phyloP scores from a whole-genome alignment of 2,888 invertebrate genomes.

The Iphiclides podalirius region DNA sequence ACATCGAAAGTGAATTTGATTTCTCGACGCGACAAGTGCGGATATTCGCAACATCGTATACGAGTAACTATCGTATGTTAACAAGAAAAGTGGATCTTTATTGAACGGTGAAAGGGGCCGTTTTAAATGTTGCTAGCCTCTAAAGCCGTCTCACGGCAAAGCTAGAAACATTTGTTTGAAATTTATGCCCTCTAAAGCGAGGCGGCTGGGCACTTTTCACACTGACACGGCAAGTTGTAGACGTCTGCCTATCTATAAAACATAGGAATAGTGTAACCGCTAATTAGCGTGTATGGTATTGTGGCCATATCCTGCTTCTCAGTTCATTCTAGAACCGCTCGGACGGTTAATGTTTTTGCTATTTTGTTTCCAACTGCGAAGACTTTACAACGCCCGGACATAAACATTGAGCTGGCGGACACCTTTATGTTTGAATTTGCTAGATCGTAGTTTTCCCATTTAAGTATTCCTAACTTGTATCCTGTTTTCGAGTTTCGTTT shows the following conservation, averaged over 20 bases:
- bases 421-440: conserved; percentile 1
- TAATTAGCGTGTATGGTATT: conserved; percentile 24
- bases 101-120: conserved; percentile 60
- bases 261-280: conserved; percentile 16
- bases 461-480: background rate
- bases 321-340: conserved; percentile 10
- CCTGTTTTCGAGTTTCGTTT: background rate
- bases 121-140: conserved; percentile 38
- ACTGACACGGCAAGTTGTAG: conserved; percentile 18
- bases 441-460: conserved; percentile 8
- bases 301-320: conserved; percentile 19
- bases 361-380: conserved; percentile 10
- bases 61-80: conserved; percentile 47
- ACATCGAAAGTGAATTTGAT: conserved; percentile 36
- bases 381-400: background rate
- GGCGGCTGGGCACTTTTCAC: conserved; percentile 37
- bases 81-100: conserved; percentile 69
- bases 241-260: conserved; percentile 16
- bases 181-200: conserved; percentile 48
- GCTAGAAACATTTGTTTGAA: conserved; percentile 44
- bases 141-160: conserved; percentile 41
- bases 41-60: conserved; percentile 40
- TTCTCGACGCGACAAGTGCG: conserved; percentile 39
- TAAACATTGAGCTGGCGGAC: too few relatives aligned
- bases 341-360: conserved; percentile 14